phyloP scores from a whole-genome alignment of 2,113 vertebrate genomes.

The Gavialis gangeticus region DNA sequence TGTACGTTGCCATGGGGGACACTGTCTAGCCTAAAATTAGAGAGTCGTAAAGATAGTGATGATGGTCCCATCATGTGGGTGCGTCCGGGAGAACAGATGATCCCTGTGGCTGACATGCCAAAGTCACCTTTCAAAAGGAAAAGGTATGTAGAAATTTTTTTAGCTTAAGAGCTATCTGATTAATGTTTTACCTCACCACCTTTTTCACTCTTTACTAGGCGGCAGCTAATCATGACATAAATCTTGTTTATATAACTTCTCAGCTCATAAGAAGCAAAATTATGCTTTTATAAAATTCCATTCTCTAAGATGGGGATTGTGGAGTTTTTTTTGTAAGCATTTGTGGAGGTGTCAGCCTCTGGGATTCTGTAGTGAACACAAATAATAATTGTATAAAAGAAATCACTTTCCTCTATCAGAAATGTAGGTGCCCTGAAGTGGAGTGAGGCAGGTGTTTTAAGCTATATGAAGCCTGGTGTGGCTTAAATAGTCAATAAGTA shows the following conservation, averaged over 20 bases:
- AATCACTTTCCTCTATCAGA: background rate
- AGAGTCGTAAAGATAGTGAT: slow-evolving; percentile 93
- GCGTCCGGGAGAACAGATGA: slow-evolving; percentile 98
- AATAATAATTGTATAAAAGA: background rate
- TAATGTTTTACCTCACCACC: background rate
- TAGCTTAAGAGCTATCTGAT: background rate
- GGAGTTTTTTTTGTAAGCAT: background rate
- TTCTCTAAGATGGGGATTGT: background rate
- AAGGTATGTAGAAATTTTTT: slow-evolving; percentile 82
- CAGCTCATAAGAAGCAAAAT: background rate
- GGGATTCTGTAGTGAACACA: background rate
- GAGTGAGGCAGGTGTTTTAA: background rate
- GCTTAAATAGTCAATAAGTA: background rate
- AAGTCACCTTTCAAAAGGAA: slow-evolving; percentile 99
- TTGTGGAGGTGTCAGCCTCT: background rate
- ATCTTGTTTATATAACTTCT: background rate
- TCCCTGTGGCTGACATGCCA: slow-evolving; percentile 98
- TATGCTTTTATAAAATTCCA: background rate
- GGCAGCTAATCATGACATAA: background rate
- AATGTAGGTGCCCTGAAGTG: background rate
- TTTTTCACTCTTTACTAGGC: background rate
- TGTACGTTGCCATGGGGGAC: slow-evolving; percentile 96
- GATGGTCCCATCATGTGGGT: slow-evolving; percentile 99
- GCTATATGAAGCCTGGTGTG: background rate
- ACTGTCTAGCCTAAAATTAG: slow-evolving; percentile 91